Evolutionary conservation across 2,113 vertebrate genomes (phyloP), one percentile per base, ranked within the genome.

Genomic region (Larimichthys polyactis): DNA sequence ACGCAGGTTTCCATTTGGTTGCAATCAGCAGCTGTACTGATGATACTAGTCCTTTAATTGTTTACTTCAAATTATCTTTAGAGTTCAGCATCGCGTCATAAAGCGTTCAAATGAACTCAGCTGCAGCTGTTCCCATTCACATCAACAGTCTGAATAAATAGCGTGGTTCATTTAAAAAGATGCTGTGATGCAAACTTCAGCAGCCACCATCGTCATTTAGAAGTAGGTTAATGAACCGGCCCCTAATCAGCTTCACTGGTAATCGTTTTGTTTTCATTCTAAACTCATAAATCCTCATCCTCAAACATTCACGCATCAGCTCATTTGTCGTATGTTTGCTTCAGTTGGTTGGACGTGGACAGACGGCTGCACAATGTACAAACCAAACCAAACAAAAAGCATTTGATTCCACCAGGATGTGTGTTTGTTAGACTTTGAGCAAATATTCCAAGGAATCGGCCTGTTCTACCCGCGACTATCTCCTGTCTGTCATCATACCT

Each of bases 401-500:
- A 4, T 14, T 2, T 57, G 27, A n/a, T 54, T 40, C 32, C 4
- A 0, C 54, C 3, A 8, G 19, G 19, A 14, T 10, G 12, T 3
- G 36, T 20, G 15, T 44, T 27, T 48, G 32, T 32, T 5, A 4
- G 29, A 32, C 29, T 74, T 7, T n/a, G 67, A 58, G 46, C 20
- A 51, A 68, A 78, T 52, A 29, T 20, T 65, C 59, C 27, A 17
- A 15, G 17, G 64, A 15, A 40, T 72, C 51, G 46, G 3, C 27
- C 19, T 19, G 15, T 9, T 10, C 0, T 64, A 48, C 2, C 64
- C 48, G 7, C 0, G 20, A n/a, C 3, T 11, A 40, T 62, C 73
- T 75, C 72, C 27, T 43, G 59, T 29, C 71, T 36, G 11, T 57
- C 73, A 79, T 67, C 71, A 62, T 52, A 74, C 73, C 71, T 64